Base-by-base conservation (phyloP, 2,113 vertebrate species). In the Phrynosoma blainvillii region DNA sequence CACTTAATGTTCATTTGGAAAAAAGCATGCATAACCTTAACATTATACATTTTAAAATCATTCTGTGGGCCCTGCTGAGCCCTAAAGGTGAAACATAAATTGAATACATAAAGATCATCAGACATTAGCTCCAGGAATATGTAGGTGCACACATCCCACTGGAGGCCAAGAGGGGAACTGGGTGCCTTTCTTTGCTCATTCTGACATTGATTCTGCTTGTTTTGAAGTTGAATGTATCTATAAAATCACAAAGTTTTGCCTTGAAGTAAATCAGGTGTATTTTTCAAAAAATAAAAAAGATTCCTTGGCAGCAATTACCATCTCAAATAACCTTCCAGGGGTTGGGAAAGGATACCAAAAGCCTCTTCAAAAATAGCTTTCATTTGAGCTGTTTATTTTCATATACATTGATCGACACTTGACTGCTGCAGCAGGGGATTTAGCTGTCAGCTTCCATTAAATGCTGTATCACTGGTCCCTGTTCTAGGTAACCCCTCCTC, bases 381-480 rank as follows among this genome's bases (percentile, higher is more conserved):
- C 71, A 94, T 95, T 95, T 90, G 93, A 85, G 85, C 92, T 93
- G 95, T 96, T 96, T 97, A 95, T 96, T 97, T 96, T 97, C 95
- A 91, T 93, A 95, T 66, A 93, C 93, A 95, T 91, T 93, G 88
- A 93, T 93, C 95, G 93, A 95, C 95, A 92, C 95, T 95, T 93
- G 82, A 89, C 87, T 93, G 94, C 96, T 87, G 92, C 90, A 90
- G 92, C 56, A 91, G 93, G 94, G 95, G 94, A 93, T 96, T 91
- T 94, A 94, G 94, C 96, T 95, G 96, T 96, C 96, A 96, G 93
- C 90, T 94, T 84, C 91, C 93, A 95, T 96, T 96, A 96, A 95
- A 92, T 1, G 87, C 85, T 87, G 84, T 87, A 88, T 88, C 94
- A 92, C 92, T 93, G 91, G 68, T 91, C 92, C 62, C 85, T 88